Base-by-base conservation (phyloP, 53 echinoderm and acorn worm genomes). In the Henricia sp. region DNA sequence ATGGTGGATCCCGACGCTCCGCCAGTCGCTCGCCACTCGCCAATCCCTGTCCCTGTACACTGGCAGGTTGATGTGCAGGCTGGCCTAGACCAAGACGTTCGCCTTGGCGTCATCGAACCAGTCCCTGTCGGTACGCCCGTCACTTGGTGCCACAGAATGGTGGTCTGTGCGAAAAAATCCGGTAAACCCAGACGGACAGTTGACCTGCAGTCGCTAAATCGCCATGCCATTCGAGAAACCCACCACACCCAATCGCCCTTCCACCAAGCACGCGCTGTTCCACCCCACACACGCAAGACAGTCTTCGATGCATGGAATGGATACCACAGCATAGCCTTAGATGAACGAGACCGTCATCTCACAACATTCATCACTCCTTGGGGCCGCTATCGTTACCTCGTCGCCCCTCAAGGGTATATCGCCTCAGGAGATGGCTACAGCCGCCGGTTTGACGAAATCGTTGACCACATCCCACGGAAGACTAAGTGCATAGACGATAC, bases 91-190 rank as follows among this genome's bases (percentile, higher is more conserved):
- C 92, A 85, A 42, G 92, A 92, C 35, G 92, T 92, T 2, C 21
- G 82, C 43, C 88, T 92, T 27, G 88, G 91, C 0, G 84, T 88
- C 51, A 76, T 91, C 28, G 88, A 91, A 42, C 69, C 74, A 41
- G 91, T 91, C 34, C 76, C 76, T 8, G 35, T 83, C 57, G 76
- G 88, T 42, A 73, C 67, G 35, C 91, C 83, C 5, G 76, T 87
- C 4, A 91, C 91, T 17, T 90, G 86, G 91, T 87, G 91, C 56
- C 82, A 86, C 60, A 82, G 71, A 50, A 91, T 83, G 91, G 91
- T 84, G 56, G 69, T 83, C 35, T 57, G 76, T 51, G 63, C 65
- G 2, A 87, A 83, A 75, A 83, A 76, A 38, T 82, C 64, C 12
- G 83, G 91, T 59, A 87, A 83, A 24, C 87, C 91, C 4, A 71